phyloP scores from a whole-genome alignment of 2,888 invertebrate genomes.

The Drosophila colorata region DNA sequence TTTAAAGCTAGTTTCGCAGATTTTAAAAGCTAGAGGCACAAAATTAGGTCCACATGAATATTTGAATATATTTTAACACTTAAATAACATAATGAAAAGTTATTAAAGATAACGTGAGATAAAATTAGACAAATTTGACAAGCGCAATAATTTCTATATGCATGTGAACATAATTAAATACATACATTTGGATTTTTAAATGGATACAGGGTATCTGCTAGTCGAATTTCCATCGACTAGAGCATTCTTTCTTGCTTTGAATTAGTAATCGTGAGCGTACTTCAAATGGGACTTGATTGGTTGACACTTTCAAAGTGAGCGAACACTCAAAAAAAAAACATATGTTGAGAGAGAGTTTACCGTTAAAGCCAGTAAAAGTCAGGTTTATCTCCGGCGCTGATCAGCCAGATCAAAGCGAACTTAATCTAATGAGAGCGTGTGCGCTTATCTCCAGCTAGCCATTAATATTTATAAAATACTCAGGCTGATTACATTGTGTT shows the following conservation, averaged over 20 bases:
- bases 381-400: constrained; percentile 4
- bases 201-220: too few species aligned
- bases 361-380: background rate
- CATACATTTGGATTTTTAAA: too few species aligned
- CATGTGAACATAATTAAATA: too few species aligned
- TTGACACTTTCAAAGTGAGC: background rate
- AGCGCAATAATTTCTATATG: too few species aligned
- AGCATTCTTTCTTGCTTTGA: constrained; percentile 17
- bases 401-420: background rate
- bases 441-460: constrained; percentile 40
- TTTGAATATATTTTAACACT: too few species aligned
- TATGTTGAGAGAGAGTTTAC: background rate
- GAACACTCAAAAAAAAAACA: background rate
- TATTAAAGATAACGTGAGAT: too few species aligned
- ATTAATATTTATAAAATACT: constrained; percentile 42
- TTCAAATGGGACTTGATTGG: constrained; percentile 42
- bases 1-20: too few species aligned
- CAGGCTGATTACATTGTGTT: constrained; percentile 55
- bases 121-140: too few species aligned
- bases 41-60: too few species aligned
- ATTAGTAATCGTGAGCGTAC: constrained; percentile 48
- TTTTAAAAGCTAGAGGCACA: too few species aligned
- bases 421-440: constrained; percentile 2
- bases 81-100: too few species aligned
- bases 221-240: too few species aligned